A percentile compares a stretch with the other conserved stretches of the same genome.
Conservation (phyloP, 2,113 vertebrate species). For the Eleginops maclovinus region DNA sequence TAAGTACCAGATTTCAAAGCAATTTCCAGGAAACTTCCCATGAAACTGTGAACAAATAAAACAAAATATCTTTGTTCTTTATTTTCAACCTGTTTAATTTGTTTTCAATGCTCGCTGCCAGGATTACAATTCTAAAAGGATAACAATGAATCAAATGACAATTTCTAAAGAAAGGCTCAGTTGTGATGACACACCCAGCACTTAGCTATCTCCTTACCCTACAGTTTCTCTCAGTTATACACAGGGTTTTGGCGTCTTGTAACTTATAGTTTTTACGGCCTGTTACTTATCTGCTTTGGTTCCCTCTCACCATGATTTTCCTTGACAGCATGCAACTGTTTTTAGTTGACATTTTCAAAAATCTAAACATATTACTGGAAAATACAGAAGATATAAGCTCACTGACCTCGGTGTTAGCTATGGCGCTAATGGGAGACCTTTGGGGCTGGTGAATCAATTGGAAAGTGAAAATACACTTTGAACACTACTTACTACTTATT, state of each 20-base stretch:
- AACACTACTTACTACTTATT: neutral
- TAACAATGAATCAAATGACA: constrained; percentile 3
- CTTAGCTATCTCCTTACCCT: neutral
- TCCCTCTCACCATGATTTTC: neutral
- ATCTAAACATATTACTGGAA: neutral
- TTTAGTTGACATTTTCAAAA: neutral
- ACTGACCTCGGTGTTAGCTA: neutral
- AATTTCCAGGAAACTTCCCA: constrained; percentile 9
- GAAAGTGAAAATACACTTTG: neutral
- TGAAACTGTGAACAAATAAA: constrained; percentile 14
- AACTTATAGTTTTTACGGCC: neutral
- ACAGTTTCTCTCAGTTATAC: neutral
- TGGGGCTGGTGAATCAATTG: neutral
- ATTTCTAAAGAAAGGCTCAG: neutral
- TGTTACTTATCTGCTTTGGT: neutral
- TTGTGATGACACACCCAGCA: neutral
- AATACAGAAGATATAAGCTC: neutral
- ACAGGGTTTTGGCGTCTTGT: neutral
- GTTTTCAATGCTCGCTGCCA: constrained; percentile 1
- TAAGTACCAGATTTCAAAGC: constrained; percentile 5
- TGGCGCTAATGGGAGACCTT: neutral
- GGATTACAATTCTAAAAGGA: constrained; percentile 7
- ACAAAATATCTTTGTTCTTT: neutral
- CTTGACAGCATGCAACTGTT: neutral
- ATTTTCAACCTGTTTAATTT: constrained; percentile 1